Evolutionary conservation across 1,140 invertebrate genomes (phyloP).

Genomic region (Drosophila malerkotliana): DNA sequence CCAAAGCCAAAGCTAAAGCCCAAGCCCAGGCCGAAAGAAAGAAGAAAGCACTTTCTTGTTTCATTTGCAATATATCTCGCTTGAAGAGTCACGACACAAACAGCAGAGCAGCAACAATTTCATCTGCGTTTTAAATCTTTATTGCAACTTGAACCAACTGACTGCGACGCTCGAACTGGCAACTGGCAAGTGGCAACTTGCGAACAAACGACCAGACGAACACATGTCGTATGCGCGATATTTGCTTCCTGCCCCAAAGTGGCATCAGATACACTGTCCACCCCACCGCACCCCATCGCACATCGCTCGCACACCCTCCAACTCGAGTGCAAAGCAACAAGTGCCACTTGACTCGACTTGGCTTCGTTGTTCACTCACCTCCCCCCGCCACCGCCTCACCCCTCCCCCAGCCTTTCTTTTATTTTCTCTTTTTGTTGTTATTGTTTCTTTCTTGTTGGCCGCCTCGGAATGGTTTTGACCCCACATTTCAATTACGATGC

Average conservation of each 20-base stretch:
- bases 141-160: constrained; percentile 56
- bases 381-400: not conserved
- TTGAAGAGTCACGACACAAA: constrained; percentile 58
- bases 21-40: constrained; percentile 33
- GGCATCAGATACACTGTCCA: constrained; percentile 32
- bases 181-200: not conserved
- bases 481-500: constrained; percentile 58
- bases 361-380: constrained; percentile 23
- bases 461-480: constrained; percentile 50
- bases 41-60: constrained; percentile 66
- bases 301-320: constrained; percentile 3
- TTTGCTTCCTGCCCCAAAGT: constrained; percentile 56
- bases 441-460: constrained; percentile 28
- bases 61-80: constrained; percentile 61
- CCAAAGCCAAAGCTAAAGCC: constrained; percentile 24
- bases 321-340: constrained; percentile 38
- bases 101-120: constrained; percentile 33
- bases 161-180: not conserved
- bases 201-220: constrained; percentile 25
- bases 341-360: constrained; percentile 51
- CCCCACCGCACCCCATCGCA: not conserved
- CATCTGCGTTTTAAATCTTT: constrained; percentile 65
- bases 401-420: constrained; percentile 9
- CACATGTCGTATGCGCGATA: constrained; percentile 61
- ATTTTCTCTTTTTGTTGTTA: constrained; percentile 1